A percentile compares a stretch with the other conserved stretches of the same genome.
phyloP scores from a whole-genome alignment of 2,888 invertebrate species.

The Ethmia dodecea region DNA sequence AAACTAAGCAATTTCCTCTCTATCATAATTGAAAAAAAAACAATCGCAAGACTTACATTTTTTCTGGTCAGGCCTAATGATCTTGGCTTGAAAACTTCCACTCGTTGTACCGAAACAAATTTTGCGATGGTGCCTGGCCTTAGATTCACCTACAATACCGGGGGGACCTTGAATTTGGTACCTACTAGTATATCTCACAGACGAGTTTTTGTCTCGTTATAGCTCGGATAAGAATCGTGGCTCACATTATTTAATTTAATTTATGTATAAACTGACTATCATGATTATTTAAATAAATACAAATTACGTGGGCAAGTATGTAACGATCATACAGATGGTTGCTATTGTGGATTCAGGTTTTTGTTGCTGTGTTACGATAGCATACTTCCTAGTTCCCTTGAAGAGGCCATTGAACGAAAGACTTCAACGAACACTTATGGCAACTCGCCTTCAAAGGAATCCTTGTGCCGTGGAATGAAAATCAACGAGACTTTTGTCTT shows the following conservation, averaged over 20 bases:
- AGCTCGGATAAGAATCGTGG: constrained; percentile 47
- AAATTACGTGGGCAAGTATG: constrained; percentile 16
- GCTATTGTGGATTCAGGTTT: constrained; percentile 39
- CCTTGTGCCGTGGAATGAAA: too few relatives aligned
- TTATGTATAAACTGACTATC: constrained; percentile 33
- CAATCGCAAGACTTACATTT: not conserved
- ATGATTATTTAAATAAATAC: constrained; percentile 50
- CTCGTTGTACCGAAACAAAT: constrained; percentile 1
- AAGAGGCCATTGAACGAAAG: constrained; percentile 36
- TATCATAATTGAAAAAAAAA: too few relatives aligned
- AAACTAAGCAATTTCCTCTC: too few relatives aligned
- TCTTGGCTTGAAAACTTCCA: constrained; percentile 5
- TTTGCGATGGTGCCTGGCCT: constrained; percentile 27
- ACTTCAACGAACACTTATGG: too few relatives aligned
- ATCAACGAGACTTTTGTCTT: too few relatives aligned
- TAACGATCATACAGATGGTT: constrained; percentile 23
- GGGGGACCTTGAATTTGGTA: constrained; percentile 35
- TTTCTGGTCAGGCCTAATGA: too few relatives aligned
- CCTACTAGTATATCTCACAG: constrained; percentile 43
- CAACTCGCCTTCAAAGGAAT: too few relatives aligned
- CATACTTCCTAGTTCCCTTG: constrained; percentile 59
- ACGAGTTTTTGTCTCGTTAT: constrained; percentile 51
- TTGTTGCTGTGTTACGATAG: constrained; percentile 31
- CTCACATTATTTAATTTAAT: constrained; percentile 53
- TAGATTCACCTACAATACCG: constrained; percentile 31